Base-by-base conservation (phyloP, 2,113 vertebrate genomes). In the Todiramphus saurophagus region DNA sequence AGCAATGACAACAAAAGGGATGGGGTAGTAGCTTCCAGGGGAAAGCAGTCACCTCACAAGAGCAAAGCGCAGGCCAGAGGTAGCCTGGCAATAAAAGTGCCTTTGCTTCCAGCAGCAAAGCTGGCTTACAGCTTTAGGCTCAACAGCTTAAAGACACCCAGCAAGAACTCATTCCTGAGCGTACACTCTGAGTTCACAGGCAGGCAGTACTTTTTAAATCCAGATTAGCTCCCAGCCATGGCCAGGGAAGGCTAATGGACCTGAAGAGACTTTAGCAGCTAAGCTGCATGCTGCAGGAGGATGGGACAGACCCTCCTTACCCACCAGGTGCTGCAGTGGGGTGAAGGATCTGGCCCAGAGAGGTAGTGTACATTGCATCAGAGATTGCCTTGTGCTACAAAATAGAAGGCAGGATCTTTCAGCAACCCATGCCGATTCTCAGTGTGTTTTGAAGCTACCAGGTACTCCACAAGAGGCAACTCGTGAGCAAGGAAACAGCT, bases 321-420 rank as follows among this genome's bases (percentile, higher is more conserved):
- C 25, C n/a, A 28, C 12, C 0, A 0, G 21, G 10, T 0, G 1
- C 62, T 64, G 50, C 13, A 55, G 41, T 6, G 28, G 27, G 17
- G 24, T 35, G 43, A 90, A 81, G 50, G 37, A 27, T 64, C 43
- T 33, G 37, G 7, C 56, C 14, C 43, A 39, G 19, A 33, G 27
- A 46, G 17, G 20, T 6, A 28, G 24, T 5, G 0, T 19, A 11
- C 13, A 2, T 23, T 53, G 25, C 16, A 51, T 75, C 6, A 5
- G 50, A 90, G 25, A 24, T 68, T 64, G 30, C 7, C 37, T 58
- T 1, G 0, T 33, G 33, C 8, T 41, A 31, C 7, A 16, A 51
- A 80, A 58, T 2, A 64, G 16, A 4, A 11, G 31, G 3, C 11
- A 75, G 56, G 33, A 44, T 23, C 35, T 85, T 75, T 64, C 56